A percentile compares a stretch with the other conserved stretches of the same genome.
phyloP scores from a whole-genome alignment of 2,797 vertebrate species.

The Acropternis orthonyx region DNA sequence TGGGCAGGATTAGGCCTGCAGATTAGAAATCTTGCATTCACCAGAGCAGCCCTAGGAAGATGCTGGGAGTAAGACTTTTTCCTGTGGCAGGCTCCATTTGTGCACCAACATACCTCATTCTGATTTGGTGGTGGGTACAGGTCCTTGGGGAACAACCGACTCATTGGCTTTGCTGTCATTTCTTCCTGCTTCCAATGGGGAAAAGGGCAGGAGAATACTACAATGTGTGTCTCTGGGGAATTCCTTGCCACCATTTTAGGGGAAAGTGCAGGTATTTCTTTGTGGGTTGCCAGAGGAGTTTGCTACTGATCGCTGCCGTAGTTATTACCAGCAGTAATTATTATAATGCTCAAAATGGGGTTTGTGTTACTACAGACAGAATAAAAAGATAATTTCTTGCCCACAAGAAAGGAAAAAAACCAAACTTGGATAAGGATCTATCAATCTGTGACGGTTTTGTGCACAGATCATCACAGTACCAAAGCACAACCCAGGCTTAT shows the following conservation, averaged over 20 bases:
- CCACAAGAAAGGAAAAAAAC: not conserved
- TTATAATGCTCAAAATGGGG: not conserved
- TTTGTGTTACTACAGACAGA: not conserved
- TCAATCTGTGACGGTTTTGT: not conserved
- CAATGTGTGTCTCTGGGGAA: not conserved
- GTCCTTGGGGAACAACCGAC: not conserved
- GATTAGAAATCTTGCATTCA: not conserved
- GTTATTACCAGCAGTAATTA: not conserved
- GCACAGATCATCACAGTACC: not conserved
- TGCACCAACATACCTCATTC: not conserved
- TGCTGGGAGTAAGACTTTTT: not conserved
- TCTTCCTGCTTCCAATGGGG: not conserved
- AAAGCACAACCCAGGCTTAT: not conserved
- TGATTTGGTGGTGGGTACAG: not conserved
- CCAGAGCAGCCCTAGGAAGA: not conserved
- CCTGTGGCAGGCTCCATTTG: not conserved
- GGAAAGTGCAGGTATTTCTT: not conserved
- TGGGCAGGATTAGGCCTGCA: not conserved
- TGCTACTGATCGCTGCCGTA: not conserved
- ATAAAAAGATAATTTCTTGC: not conserved
- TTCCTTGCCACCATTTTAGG: not conserved
- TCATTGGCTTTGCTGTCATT: not conserved
- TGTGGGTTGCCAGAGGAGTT: not conserved
- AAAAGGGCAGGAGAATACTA: not conserved
- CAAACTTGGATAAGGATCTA: fast-evolving